These are phyloP conservation scores for Paedocypris sp. DNA, from an alignment of 2,113 vertebrate genomes.

Conservation along the genomic window DNA sequence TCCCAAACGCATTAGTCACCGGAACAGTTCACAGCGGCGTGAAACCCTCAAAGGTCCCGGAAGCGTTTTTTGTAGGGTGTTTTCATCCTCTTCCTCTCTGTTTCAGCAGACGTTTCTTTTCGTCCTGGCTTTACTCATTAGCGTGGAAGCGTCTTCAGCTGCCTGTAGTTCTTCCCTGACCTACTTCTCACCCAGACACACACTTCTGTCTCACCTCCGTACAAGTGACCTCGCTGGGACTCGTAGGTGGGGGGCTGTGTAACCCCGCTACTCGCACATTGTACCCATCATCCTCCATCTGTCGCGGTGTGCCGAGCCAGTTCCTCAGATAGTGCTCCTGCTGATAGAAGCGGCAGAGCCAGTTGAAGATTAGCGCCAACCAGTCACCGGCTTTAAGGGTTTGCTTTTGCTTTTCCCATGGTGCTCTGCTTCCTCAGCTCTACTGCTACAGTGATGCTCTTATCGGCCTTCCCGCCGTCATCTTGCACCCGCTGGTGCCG, in stretches of 20 bases:
- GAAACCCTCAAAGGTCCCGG: background rate
- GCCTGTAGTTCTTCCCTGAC: background rate
- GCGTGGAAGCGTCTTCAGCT: slow-evolving; percentile 9
- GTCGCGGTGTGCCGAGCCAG: background rate
- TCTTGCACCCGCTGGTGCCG: background rate
- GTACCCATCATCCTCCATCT: slow-evolving; percentile 7
- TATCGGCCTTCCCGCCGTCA: background rate
- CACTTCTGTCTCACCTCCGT: background rate
- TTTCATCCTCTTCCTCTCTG: too few relatives aligned
- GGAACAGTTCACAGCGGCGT: background rate
- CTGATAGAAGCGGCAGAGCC: slow-evolving; percentile 5
- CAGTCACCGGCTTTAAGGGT: background rate
- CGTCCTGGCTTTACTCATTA: slow-evolving; percentile 8
- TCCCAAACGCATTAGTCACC: too few relatives aligned
- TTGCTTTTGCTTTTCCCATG: background rate
- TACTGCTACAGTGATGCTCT: background rate
- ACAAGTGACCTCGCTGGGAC: background rate
- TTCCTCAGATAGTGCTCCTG: slow-evolving; percentile 7
- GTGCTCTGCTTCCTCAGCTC: slow-evolving; percentile 13
- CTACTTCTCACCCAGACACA: background rate
- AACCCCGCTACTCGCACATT: background rate
- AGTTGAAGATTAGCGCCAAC: slow-evolving; percentile 3
- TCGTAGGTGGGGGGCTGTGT: background rate
- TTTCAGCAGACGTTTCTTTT: too few relatives aligned
- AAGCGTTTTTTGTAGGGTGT: background rate